A percentile compares a stretch with the other conserved stretches of the same genome.
phyloP scores from a whole-genome alignment of 2,888 invertebrate species.

The Panopea generosa region DNA sequence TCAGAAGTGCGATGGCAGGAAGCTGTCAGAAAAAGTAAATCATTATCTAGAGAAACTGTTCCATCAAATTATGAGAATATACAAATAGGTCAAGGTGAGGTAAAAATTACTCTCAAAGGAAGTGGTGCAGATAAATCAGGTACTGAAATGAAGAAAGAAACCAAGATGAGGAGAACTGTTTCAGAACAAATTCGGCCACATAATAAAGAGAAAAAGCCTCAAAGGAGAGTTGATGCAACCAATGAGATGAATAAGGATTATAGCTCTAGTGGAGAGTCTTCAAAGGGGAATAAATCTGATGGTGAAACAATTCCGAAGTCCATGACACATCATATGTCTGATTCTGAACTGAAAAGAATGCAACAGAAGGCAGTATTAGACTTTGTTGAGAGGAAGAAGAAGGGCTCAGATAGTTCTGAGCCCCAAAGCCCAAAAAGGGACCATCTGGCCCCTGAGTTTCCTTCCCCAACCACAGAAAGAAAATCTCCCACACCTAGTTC shows the following conservation, averaged over 20 bases:
- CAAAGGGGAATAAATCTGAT: slow-evolving; percentile 64
- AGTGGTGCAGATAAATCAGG: slow-evolving; percentile 52
- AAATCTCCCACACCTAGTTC: slow-evolving; percentile 8
- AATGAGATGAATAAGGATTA: slow-evolving; percentile 39
- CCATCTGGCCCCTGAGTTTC: slow-evolving; percentile 23
- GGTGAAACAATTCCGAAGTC: slow-evolving; percentile 37
- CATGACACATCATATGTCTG: slow-evolving; percentile 74
- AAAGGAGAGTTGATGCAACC: slow-evolving; percentile 16
- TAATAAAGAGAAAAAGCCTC: slow-evolving; percentile 33
- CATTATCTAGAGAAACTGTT: slow-evolving; percentile 40
- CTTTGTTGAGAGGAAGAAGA: slow-evolving; percentile 91
- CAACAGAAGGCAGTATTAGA: slow-evolving; percentile 93
- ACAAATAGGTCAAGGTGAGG: slow-evolving; percentile 27
- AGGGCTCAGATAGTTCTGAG: slow-evolving; percentile 48
- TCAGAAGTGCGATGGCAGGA: slow-evolving; percentile 68
- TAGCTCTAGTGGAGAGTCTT: slow-evolving; percentile 61
- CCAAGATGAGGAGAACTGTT: slow-evolving; percentile 67
- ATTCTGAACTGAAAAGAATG: slow-evolving; percentile 91
- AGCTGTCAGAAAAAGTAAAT: slow-evolving; percentile 61
- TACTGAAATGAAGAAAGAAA: slow-evolving; percentile 48
- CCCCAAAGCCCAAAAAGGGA: slow-evolving; percentile 35
- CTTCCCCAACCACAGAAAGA: slow-evolving; percentile 44
- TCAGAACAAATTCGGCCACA: slow-evolving; percentile 73
- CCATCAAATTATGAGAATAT: slow-evolving; percentile 62
- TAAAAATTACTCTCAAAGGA: slow-evolving; percentile 19